A percentile compares a stretch with the other conserved stretches of the same genome.
These are phyloP conservation scores for Rhinella marina DNA, from an alignment of 2,797 vertebrate genomes.

Conservation along the genomic window DNA sequence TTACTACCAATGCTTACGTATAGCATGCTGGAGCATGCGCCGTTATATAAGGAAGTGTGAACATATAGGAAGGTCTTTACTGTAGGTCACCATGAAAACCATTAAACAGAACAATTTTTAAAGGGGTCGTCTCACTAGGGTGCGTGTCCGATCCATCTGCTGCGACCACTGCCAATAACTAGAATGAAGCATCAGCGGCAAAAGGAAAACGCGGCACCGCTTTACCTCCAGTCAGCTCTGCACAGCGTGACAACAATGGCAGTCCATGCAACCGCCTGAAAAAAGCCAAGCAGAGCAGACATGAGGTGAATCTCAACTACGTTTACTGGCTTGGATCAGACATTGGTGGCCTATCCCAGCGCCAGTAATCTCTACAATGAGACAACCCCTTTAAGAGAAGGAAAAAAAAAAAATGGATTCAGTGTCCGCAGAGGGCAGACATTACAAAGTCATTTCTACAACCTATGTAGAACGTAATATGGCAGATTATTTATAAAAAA, in stretches of 20 bases:
- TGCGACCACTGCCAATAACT: too few species aligned
- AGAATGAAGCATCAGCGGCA: too few species aligned
- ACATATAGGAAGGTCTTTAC: background rate
- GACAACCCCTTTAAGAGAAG: background rate
- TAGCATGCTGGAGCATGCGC: background rate
- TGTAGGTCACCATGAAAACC: background rate
- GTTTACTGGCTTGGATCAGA: too few species aligned
- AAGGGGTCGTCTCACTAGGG: background rate
- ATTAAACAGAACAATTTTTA: background rate
- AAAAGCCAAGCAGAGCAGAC: too few species aligned
- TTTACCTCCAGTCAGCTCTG: background rate
- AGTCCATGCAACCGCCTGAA: too few species aligned
- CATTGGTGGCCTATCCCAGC: background rate
- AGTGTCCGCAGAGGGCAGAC: background rate
- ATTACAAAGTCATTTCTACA: background rate
- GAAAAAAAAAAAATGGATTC: background rate
- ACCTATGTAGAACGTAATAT: background rate
- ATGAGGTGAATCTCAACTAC: too few species aligned
- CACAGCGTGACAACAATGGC: too few species aligned
- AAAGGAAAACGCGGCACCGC: background rate
- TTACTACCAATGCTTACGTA: background rate
- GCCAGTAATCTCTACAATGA: background rate
- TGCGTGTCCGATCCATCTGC: too few species aligned
- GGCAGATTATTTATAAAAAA: too few species aligned
- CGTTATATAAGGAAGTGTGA: too few species aligned